Conservation (phyloP, 1,140 invertebrate species). For the Lepidurus packardi region DNA sequence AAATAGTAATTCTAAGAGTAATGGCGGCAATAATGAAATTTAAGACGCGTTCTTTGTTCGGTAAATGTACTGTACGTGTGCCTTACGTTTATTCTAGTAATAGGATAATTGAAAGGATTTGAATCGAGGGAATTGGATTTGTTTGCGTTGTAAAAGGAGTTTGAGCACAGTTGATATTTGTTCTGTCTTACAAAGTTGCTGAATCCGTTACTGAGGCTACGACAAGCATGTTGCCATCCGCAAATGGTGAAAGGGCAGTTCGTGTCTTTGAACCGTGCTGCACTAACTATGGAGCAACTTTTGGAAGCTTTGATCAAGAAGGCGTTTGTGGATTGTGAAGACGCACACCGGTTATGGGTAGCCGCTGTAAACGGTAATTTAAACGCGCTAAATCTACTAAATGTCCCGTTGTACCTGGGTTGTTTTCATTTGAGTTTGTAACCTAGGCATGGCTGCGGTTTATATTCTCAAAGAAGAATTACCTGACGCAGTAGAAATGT, state of each 20-base stretch:
- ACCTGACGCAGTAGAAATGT: slow-evolving; percentile 53
- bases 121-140: no score
- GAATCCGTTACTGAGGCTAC: slow-evolving; percentile 57
- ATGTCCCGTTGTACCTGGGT: no score
- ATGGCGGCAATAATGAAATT: no score
- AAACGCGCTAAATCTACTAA: no score
- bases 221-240: slow-evolving; percentile 68
- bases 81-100: no score
- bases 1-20: no score
- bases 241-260: slow-evolving; percentile 57
- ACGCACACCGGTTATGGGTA: slow-evolving; percentile 57
- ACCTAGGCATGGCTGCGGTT: slow-evolving; percentile 51
- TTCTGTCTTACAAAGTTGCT: slow-evolving; percentile 48
- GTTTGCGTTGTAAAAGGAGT: no score
- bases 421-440: no score
- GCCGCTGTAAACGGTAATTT: slow-evolving; percentile 56
- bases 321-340: slow-evolving; percentile 58
- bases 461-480: slow-evolving; percentile 54
- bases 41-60: no score
- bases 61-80: no score
- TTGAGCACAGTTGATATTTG: neutral
- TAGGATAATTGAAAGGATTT: no score
- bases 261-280: slow-evolving; percentile 50
- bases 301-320: slow-evolving; percentile 59
- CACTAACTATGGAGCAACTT: slow-evolving; percentile 63